Evolutionary conservation across 2,888 invertebrate species (phyloP).

Genomic region (Plagiodera versicolora): DNA sequence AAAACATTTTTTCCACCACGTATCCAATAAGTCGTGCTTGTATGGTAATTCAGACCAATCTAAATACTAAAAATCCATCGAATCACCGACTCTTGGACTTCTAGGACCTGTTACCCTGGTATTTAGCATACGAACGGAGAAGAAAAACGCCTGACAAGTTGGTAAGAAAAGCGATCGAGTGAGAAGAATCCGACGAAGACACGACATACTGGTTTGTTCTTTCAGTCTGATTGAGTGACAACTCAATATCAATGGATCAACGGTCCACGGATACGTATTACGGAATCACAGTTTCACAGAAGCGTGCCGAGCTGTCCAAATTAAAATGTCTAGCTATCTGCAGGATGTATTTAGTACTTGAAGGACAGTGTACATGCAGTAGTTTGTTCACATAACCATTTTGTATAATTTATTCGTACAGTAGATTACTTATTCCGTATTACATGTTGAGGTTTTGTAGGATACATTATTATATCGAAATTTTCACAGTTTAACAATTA

Average conservation of each 20-base stretch:
- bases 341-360: no score
- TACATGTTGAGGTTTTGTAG: no score
- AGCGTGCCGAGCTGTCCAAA: slow-evolving; percentile 2
- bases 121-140: slow-evolving; percentile 11
- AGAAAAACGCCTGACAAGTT: slow-evolving; percentile 24
- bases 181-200: slow-evolving; percentile 26
- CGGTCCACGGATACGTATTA: neutral
- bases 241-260: slow-evolving; percentile 24
- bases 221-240: slow-evolving; percentile 28
- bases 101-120: neutral
- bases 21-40: neutral
- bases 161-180: slow-evolving; percentile 25
- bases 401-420: no score
- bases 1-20: no score
- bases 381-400: no score
- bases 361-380: no score
- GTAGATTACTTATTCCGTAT: no score
- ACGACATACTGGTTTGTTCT: slow-evolving; percentile 29
- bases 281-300: neutral
- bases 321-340: slow-evolving; percentile 7
- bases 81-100: neutral
- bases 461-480: no score
- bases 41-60: slow-evolving; percentile 3
- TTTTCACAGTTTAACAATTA: no score
- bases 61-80: neutral